Evolutionary conservation across 2,888 invertebrate genomes (phyloP), one percentile per base, ranked within the genome.

Genomic region (Serripes groenlandicus): DNA sequence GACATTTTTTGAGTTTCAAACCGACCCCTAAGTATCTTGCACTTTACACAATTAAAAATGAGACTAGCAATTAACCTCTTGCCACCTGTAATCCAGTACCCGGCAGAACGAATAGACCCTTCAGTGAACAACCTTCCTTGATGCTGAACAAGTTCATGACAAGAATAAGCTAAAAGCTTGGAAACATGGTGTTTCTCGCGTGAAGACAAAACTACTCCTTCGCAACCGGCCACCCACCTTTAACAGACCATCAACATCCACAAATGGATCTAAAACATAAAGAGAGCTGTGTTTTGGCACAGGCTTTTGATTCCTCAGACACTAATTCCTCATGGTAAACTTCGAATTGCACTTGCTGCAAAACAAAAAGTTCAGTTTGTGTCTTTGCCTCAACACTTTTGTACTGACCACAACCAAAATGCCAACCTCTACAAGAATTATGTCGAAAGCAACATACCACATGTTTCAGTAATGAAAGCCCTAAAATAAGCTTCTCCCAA

Each of bases 81-180:
- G 3, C 69, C 37, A 18, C 79, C 80, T 1, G 71, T 66, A 0
- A 82, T 70, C 85, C 82, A 85, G 60, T 58, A 79, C 7, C 85
- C 81, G 11, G 72, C 81, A 28, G 52, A 26, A 49, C 82, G 56
- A 1, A 82, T 62, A 37, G 78, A 64, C 3, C 78, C 81, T 62
- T 85, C 81, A 28, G 82, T 82, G n/a, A 82, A 73, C 35, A 75
- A 73, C 11, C 85, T 26, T 5, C 85, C 82, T 58, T 85, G 82
- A 49, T 85, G 85, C 18, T 49, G 15, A 5, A 85, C 83, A 15
- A 69, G 42, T 35, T 77, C 68, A 69, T 85, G 85, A 60, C 49
- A 79, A 32, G 77, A 68, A 0, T 64, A 35, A 34, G 75, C 70
- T 0, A 86, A 26, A 4, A 82, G 75, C 15, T 26, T 64, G 18